These are phyloP conservation scores for Scaptomyza montana DNA, from an alignment of 1,140 invertebrate species.

Conservation along the genomic window DNA sequence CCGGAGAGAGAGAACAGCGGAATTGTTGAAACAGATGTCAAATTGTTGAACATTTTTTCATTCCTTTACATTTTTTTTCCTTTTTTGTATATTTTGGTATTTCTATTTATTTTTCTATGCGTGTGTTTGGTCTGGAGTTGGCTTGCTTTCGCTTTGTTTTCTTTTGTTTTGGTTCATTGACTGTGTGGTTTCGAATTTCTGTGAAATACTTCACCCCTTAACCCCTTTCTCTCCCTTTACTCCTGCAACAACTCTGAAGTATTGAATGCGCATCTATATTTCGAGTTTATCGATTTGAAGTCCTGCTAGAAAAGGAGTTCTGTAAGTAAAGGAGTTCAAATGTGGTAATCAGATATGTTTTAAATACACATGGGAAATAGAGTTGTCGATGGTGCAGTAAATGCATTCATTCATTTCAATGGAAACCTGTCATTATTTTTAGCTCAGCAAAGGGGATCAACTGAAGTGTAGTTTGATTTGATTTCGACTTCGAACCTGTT, in stretches of 20 bases:
- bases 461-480: no score
- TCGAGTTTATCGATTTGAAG: constrained; percentile 36
- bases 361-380: neutral
- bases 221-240: neutral
- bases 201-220: constrained; percentile 51
- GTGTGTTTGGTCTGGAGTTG: constrained; percentile 11
- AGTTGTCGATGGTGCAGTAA: no score
- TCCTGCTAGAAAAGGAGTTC: constrained; percentile 20
- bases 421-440: no score
- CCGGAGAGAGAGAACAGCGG: constrained; percentile 4
- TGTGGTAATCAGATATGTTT: constrained; percentile 16
- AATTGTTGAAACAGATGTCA: constrained; percentile 79
- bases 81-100: constrained; percentile 1
- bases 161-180: constrained; percentile 79
- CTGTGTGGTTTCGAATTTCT: constrained; percentile 73
- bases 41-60: constrained; percentile 69
- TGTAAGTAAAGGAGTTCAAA: neutral
- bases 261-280: constrained; percentile 36
- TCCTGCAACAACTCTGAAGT: neutral
- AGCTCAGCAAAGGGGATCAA: no score
- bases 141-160: constrained; percentile 43
- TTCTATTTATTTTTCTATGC: constrained; percentile 60
- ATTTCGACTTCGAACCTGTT: no score
- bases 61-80: neutral
- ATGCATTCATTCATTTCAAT: no score